These are phyloP conservation scores for Astreopora myriophthalma DNA, from an alignment of 64 coral and sea anemone species.

Conservation along the genomic window DNA sequence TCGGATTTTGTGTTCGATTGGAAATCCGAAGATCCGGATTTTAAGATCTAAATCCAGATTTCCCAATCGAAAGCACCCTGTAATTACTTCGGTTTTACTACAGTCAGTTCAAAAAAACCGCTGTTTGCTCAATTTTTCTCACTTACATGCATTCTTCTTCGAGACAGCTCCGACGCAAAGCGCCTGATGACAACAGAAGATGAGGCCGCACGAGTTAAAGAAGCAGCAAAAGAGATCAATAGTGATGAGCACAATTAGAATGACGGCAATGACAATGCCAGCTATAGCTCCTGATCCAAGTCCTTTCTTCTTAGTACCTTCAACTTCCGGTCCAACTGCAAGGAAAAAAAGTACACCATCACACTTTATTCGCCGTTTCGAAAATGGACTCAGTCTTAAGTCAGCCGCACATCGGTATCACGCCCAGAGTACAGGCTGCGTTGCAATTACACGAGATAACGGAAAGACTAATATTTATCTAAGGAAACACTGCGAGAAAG, in stretches of 20 bases:
- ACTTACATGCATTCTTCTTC: not conserved
- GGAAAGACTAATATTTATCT: too few relatives aligned
- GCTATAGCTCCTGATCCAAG: conserved; percentile 50
- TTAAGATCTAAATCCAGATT: too few relatives aligned
- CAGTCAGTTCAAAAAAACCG: too few relatives aligned
- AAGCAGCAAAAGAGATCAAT: conserved; percentile 90
- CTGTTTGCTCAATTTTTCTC: not conserved
- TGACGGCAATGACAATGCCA: conserved; percentile 80
- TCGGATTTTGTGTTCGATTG: too few relatives aligned
- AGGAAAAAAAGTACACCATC: not conserved
- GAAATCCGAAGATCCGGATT: too few relatives aligned
- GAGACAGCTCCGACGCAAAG: conserved; percentile 2
- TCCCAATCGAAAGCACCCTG: too few relatives aligned
- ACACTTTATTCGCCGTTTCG: not conserved
- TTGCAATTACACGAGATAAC: too few relatives aligned
- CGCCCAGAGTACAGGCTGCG: too few relatives aligned
- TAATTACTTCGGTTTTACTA: too few relatives aligned
- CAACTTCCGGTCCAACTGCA: not conserved
- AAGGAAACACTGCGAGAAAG: too few relatives aligned
- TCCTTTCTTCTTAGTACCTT: not conserved
- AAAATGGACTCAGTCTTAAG: not conserved
- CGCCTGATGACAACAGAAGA: conserved; percentile 66
- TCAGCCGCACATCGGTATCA: too few relatives aligned
- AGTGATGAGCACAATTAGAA: conserved; percentile 76
- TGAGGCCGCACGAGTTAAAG: conserved; percentile 74